Conservation (phyloP, 2,113 vertebrate species). For the Nannobrachium achirus region DNA sequence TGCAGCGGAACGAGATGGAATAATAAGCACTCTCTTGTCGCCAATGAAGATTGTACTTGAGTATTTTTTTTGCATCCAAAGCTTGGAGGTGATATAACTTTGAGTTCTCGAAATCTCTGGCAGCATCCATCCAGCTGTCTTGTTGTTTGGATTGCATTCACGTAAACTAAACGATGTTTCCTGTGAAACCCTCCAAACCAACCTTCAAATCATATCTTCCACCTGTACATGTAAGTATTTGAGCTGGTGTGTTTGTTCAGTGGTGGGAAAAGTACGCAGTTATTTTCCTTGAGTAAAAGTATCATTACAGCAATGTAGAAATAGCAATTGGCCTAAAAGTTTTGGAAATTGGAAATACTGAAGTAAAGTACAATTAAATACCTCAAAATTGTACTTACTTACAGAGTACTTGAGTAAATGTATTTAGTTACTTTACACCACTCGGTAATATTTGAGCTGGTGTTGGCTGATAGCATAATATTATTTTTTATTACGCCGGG, state of each 20-base stretch:
- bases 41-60: conserved; percentile 44
- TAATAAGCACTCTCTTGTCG: conserved; percentile 20
- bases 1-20: conserved; percentile 51
- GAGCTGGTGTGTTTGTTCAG: too few relatives aligned
- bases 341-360: too few relatives aligned
- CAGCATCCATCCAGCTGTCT: conserved; percentile 30
- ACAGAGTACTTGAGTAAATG: too few relatives aligned
- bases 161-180: conserved; percentile 84
- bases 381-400: too few relatives aligned
- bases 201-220: conserved; percentile 93
- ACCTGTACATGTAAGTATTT: conserved; percentile 84
- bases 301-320: background rate
- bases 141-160: conserved; percentile 28
- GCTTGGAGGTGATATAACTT: conserved; percentile 2
- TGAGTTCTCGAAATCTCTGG: conserved; percentile 44
- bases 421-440: too few relatives aligned
- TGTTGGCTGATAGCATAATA: too few relatives aligned
- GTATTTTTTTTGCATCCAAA: conserved; percentile 27
- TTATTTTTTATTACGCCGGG: too few relatives aligned
- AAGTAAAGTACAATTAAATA: too few relatives aligned
- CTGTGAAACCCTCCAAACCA: conserved; percentile 85
- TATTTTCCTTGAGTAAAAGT: background rate
- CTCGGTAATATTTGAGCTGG: background rate
- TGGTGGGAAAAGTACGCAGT: too few relatives aligned
- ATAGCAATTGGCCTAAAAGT: too few relatives aligned